These are phyloP conservation scores for Lysandra coridon DNA, from an alignment of 2,888 invertebrate species.

Conservation along the genomic window DNA sequence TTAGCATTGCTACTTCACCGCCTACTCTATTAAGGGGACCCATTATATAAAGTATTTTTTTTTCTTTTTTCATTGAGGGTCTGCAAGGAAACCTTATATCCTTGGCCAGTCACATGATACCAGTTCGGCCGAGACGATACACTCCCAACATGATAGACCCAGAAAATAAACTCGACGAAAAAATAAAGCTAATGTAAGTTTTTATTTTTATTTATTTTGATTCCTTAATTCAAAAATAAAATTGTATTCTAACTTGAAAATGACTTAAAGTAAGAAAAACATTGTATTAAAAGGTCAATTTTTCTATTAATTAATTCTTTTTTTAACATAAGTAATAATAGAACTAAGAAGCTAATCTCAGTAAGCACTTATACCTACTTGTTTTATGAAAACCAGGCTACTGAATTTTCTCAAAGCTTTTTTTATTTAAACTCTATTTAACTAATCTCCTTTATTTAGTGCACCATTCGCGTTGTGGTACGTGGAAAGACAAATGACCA, in stretches of 20 bases:
- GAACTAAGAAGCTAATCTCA: too few relatives aligned
- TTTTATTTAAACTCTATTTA: not conserved
- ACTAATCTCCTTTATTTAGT: constrained; percentile 44
- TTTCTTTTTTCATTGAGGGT: constrained; percentile 45
- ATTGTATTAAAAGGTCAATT: too few relatives aligned
- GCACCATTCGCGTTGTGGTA: constrained; percentile 79
- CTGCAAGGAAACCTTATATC: constrained; percentile 66
- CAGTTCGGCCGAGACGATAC: constrained; percentile 61
- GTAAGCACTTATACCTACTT: too few relatives aligned
- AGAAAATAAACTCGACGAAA: constrained; percentile 52
- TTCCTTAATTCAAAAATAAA: not conserved
- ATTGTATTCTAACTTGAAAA: too few relatives aligned
- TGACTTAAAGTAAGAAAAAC: too few relatives aligned
- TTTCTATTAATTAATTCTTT: too few relatives aligned
- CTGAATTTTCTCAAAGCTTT: not conserved
- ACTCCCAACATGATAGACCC: constrained; percentile 55
- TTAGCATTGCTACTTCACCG: too few relatives aligned
- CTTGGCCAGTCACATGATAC: constrained; percentile 62
- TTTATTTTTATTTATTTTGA: not conserved
- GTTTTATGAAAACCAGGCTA: too few relatives aligned
- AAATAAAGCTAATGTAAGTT: constrained; percentile 56
- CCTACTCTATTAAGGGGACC: too few relatives aligned
- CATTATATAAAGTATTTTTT: too few relatives aligned
- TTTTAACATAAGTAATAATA: too few relatives aligned
- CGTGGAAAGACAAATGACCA: constrained; percentile 74